Base-by-base conservation (phyloP, 2,888 invertebrate genomes). In the Epicampocera succincta region DNA sequence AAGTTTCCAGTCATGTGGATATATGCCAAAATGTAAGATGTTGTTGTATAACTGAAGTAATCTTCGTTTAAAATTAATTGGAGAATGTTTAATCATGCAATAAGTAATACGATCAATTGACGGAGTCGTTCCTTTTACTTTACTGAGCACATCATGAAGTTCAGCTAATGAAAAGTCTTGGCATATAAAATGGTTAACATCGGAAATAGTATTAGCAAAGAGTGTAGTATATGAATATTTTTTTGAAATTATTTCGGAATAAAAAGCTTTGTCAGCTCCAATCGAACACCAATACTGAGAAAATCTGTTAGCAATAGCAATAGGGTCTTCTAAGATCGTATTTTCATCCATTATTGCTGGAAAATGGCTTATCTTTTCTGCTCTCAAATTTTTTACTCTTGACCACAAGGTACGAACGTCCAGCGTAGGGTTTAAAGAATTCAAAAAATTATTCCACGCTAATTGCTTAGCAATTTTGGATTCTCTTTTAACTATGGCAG, bases 201-300 rank as follows among this genome's bases (percentile, higher is more conserved):
- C 25, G 2, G 40, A 29, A 50, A 19, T 11, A 17, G 25, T 1
- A 19, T 2, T 46, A 8, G 29, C 52, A 13, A n/a, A n/a, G n/a
- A 25, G 25, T 25, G 25, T 25, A 3, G 25, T 25, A 25, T 25
- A 25, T 25, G 2, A 25, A 2, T 25, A 3, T 25, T 25, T 25
- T 19, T 19, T n/a, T 60, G 38, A 48, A 11, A 25, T 25, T 9
- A 38, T 65, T 13, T 54, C 33, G 9, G 6, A 3, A 44, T 40
- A 19, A 11, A 60, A 75, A 40, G 42, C n/a, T 11, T 12, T 1
- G 52, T 75, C 66, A 11, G 66, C 66, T 17, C 48, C 12, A 11
- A 60, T 13, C 11, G 60, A 68, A 9, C 75, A 48, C 75, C 75
- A 66, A 50, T 48, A 21, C 42, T 56, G 12, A 38, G 50, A 19